These are phyloP conservation scores for Hemiscyllium ocellatum DNA, from an alignment of 2,113 vertebrate species.

Conservation along the genomic window DNA sequence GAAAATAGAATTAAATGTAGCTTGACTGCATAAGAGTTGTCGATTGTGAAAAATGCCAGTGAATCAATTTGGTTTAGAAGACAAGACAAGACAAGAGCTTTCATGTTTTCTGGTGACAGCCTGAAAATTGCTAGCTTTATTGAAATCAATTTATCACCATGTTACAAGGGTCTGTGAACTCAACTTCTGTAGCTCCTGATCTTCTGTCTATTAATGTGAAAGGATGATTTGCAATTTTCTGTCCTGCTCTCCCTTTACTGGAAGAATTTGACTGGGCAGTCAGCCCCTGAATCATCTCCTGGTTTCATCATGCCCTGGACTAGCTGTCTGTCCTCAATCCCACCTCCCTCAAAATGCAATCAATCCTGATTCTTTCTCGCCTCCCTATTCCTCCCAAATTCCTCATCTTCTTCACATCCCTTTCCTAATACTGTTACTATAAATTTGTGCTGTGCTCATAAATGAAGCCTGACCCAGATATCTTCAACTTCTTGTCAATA, in stretches of 20 bases:
- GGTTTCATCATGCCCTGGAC: neutral
- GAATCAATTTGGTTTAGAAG: no score
- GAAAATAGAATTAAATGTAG: no score
- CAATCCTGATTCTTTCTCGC: neutral
- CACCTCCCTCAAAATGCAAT: neutral
- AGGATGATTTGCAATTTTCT: neutral
- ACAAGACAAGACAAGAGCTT: no score
- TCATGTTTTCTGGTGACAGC: neutral
- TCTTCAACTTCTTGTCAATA: no score
- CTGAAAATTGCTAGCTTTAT: neutral
- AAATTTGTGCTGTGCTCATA: neutral
- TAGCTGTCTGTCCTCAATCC: neutral
- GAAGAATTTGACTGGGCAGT: no score
- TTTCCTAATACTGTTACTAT: neutral
- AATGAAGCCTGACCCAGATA: neutral
- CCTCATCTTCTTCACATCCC: neutral
- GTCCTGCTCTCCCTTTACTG: neutral
- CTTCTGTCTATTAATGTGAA: neutral
- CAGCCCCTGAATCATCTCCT: neutral
- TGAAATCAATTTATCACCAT: neutral
- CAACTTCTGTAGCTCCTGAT: neutral
- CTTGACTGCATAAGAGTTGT: no score
- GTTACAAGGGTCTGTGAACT: neutral
- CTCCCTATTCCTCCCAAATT: no score
- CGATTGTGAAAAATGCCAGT: no score